Evolutionary conservation across 1,140 invertebrate genomes (phyloP).

Genomic region (Procambarus clarkii): DNA sequence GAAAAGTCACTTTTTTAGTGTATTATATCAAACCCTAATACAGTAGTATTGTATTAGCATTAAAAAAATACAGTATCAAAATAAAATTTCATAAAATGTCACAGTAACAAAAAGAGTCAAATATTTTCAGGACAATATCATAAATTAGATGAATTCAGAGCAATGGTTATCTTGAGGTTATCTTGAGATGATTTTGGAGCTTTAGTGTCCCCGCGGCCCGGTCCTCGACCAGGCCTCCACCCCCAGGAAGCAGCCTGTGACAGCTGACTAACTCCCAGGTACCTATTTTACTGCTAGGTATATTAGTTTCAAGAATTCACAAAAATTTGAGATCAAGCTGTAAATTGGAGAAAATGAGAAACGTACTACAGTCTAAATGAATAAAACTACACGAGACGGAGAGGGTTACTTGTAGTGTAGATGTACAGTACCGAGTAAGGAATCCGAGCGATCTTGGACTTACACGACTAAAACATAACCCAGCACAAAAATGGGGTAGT

Average conservation of each 20-base stretch:
- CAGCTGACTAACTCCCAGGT: background rate
- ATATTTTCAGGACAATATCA: background rate
- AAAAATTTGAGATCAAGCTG: background rate
- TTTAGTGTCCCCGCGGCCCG: too few species aligned
- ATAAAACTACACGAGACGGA: background rate
- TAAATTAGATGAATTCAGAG: background rate
- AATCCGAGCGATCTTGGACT: background rate
- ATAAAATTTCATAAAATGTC: background rate
- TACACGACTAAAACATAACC: conserved; percentile 7
- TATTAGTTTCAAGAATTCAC: background rate
- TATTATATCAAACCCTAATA: background rate
- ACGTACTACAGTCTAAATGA: background rate
- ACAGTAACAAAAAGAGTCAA: background rate
- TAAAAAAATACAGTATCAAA: background rate
- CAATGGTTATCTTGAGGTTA: too few species aligned
- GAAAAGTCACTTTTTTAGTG: background rate
- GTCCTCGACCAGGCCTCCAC: too few species aligned
- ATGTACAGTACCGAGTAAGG: background rate
- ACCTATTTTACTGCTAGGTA: background rate
- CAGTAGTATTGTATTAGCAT: too few species aligned
- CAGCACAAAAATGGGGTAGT: conserved; percentile 24
- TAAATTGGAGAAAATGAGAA: background rate
- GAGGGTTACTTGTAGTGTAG: background rate
- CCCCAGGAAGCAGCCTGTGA: too few species aligned
- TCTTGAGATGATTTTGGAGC: too few species aligned